Base-by-base conservation (phyloP, 2,113 vertebrate species). In the Pionites leucogaster region DNA sequence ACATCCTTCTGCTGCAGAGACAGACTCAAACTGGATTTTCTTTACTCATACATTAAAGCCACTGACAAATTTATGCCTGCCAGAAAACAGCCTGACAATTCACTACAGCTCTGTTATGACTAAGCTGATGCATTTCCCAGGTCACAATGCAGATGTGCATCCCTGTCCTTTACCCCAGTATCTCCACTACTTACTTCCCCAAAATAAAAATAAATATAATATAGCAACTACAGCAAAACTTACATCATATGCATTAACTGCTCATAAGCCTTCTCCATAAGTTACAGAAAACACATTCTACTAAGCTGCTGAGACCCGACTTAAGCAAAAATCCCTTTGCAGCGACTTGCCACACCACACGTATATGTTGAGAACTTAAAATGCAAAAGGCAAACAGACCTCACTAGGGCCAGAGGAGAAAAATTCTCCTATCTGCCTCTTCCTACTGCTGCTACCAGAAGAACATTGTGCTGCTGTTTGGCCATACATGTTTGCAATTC, bases 311-410 rank as follows among this genome's bases (percentile, higher is more conserved):
- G 60, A 84, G 29, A 84, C 14, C 39, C 68, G 83, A 93, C 64
- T 91, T 83, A 60, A 93, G 80, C 77, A 96, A 86, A 95, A 95
- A 84, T n/a, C 50, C 44, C 35, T 64, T 55, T 47, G 72, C 76
- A 92, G 42, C 50, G 20, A 84, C 65, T 91, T 78, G 62, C 75
- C 67, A 82, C 31, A 8, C 22, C 39, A 13, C 0, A 0, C 39
- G 53, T 57, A 81, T 71, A 82, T 39, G 29, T 46, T 59, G 64
- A 75, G 55, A 93, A 52, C 79, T 68, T 42, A 71, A 75, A 79
- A 70, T 14, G 33, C 72, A 44, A 25, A 59, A 79, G 42, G 42
- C 35, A 78, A 88, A 86, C 5, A 64, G 27, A 50, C 13, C 42
- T 80, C 46, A 35, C 35, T 24, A 60, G 25, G 42, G 27, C 9